Base-by-base conservation (phyloP, 2,113 vertebrate species). In the Antennarius striatus region DNA sequence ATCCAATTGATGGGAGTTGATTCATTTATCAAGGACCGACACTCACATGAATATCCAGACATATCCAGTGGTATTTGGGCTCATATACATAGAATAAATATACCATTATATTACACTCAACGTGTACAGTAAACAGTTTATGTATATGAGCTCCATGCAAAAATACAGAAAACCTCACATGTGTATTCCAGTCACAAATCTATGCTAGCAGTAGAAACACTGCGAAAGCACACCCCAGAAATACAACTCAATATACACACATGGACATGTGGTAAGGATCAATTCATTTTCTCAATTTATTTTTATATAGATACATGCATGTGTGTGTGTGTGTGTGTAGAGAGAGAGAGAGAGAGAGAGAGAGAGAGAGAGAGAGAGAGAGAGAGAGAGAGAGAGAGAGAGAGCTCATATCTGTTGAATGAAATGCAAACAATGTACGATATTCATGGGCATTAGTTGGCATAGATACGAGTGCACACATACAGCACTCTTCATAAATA, bases 251-350 rank as follows among this genome's bases (percentile, higher is more conserved):
- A 82, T 82, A 83, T 70, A 67, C 83, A 71, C 73, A 71, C 71
- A 28, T 3, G n/a, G 63, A 69, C 84, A 81, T 86, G 81, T 80
- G 84, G 81, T 84, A 84, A 79, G 77, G 86, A 90, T 89, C 87
- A 89, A 87, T 87, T 86, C 80, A 88, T 89, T 86, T 87, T 84
- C 79, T 65, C 53, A 88, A 87, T 88, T 89, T 89, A 89, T 90
- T 1, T 85, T 86, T 86, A 87, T 75, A 74, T 88, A 86, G 82
- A 36, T 36, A 22, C 2, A 2, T 22, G 22, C 2, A 2, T 22
- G 22, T 22, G 22, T 22, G 22, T 22, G 22, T 22, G 22, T 22
- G 22, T 22, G 22, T 22, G 22, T 22, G 22, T 22, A 22, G 22
- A 22, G 22, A 22, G 22, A 22, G 22, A 22, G 22, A 22, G 22